Conservation (phyloP, 2,797 vertebrate genomes). For the Hipposideros larvatus region DNA sequence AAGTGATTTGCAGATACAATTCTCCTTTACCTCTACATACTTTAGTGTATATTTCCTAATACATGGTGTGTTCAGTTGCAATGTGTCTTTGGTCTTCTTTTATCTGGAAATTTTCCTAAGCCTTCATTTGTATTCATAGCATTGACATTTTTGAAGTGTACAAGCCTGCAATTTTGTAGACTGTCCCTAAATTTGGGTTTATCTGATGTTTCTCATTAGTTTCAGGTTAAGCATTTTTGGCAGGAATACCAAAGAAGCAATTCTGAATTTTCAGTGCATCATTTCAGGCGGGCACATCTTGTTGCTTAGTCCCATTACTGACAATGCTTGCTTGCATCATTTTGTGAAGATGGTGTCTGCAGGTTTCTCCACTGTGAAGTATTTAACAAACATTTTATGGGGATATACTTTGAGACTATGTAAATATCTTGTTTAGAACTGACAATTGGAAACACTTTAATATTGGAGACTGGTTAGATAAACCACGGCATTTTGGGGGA, state of each 20-base stretch:
- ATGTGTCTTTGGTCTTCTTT: slow-evolving; percentile 23
- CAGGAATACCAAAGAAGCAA: neutral
- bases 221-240: neutral
- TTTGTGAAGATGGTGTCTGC: neutral
- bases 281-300: neutral
- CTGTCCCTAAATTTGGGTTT: neutral
- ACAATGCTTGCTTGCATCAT: neutral
- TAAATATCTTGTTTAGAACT: slow-evolving; percentile 3
- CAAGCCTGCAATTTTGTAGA: neutral
- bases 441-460: neutral
- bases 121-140: neutral
- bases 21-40: neutral
- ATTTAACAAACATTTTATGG: neutral
- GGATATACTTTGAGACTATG: neutral
- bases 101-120: neutral
- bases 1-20: neutral
- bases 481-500: neutral
- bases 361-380: neutral
- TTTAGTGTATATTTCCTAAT: neutral
- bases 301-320: neutral
- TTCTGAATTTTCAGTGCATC: slow-evolving; percentile 22
- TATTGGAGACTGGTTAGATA: neutral
- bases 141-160: slow-evolving; percentile 21
- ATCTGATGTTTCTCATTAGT: slow-evolving; percentile 1
- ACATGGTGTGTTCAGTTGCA: neutral